Evolutionary conservation across 2,888 invertebrate species (phyloP).

Genomic region (Charanyca ferruginea): DNA sequence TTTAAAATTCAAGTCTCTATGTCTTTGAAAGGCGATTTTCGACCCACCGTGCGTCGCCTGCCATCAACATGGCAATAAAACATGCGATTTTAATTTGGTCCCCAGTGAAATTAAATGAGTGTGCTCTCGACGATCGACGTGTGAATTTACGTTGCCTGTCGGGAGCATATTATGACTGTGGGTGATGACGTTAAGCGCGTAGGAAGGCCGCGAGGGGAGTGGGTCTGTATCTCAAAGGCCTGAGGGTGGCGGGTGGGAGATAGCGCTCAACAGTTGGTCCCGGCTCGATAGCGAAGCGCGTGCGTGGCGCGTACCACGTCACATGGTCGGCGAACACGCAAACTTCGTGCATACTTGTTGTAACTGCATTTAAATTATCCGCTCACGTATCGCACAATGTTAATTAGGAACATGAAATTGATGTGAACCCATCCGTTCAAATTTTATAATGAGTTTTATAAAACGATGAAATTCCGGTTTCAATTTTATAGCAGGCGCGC

Average conservation of each 20-base stretch:
- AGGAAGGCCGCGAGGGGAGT: constrained; percentile 67
- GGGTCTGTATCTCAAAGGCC: constrained; percentile 67
- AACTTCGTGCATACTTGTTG: constrained; percentile 53
- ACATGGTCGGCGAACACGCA: constrained; percentile 75
- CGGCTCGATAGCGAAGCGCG: constrained; percentile 86
- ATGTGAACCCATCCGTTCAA: constrained; percentile 64
- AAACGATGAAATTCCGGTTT: constrained; percentile 70
- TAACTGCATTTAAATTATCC: constrained; percentile 55
- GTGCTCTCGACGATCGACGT: no score
- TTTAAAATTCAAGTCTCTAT: no score
- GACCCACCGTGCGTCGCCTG: no score
- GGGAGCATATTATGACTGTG: constrained; percentile 74
- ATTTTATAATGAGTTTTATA: constrained; percentile 71
- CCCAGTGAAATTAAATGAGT: constrained; percentile 71
- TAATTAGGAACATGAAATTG: constrained; percentile 74
- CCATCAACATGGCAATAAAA: constrained; percentile 53
- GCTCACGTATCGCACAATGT: constrained; percentile 52
- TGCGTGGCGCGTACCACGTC: constrained; percentile 81
- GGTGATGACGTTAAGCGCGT: constrained; percentile 81
- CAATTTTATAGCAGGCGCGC: constrained; percentile 60
- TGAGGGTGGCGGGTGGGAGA: constrained; percentile 68
- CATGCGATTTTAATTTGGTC: constrained; percentile 67
- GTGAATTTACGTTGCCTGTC: constrained; percentile 62
- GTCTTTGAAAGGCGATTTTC: no score
- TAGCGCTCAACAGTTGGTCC: constrained; percentile 88